phyloP scores from a whole-genome alignment of 2,113 vertebrate genomes.

The Mustela lutreola region DNA sequence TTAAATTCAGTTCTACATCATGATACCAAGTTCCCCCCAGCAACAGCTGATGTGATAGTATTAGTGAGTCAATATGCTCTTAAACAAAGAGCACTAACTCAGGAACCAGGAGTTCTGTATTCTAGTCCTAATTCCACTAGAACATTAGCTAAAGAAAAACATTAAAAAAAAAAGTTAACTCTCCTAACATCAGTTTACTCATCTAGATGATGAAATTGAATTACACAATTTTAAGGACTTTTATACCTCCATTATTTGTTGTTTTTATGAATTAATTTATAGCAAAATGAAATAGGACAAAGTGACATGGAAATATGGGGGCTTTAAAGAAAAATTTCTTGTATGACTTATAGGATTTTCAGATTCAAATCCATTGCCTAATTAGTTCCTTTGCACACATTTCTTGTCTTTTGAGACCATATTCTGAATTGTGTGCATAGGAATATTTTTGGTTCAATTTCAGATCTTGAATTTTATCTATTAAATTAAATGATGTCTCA shows the following conservation, averaged over 20 bases:
- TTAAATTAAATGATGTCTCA: not conserved
- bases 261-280: not conserved
- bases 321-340: not conserved
- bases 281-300: not conserved
- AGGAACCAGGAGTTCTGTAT: not conserved
- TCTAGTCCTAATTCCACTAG: not conserved
- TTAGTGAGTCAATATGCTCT: not conserved
- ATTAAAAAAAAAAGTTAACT: not conserved
- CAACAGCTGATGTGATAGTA: not conserved
- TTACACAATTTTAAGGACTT: not conserved
- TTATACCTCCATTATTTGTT: not conserved
- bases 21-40: not conserved
- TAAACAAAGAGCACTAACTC: not conserved
- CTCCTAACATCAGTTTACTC: not conserved
- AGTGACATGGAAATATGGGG: not conserved
- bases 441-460: constrained; percentile 33
- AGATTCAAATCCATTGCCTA: not conserved
- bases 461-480: constrained; percentile 16
- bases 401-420: not conserved
- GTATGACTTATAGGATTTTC: not conserved
- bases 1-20: not conserved
- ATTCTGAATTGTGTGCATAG: not conserved
- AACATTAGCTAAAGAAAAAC: not conserved
- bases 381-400: not conserved
- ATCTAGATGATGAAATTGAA: not conserved